Evolutionary conservation across 2,797 vertebrate species (phyloP), one percentile per base, ranked within the genome.

Genomic region (Erpetoichthys calabaricus): DNA sequence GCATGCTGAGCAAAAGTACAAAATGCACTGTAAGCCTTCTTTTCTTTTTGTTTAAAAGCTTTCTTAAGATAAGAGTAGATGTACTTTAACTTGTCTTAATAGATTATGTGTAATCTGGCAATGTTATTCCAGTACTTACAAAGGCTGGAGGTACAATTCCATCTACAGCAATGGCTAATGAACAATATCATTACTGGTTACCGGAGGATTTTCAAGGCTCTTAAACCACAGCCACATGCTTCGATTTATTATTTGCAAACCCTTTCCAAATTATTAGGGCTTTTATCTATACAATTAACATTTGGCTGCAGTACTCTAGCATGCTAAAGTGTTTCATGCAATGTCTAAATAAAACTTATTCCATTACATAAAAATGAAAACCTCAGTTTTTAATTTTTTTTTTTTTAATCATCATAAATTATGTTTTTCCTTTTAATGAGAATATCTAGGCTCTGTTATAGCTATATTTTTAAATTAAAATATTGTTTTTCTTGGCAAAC

Each of bases 121-220:
- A 47, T 47, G 5, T 49, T 49, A 7, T 49, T 49, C 47, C 47
- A 49, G n/a, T 49, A 49, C n/a, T n/a, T 49, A 49, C 7, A 49
- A 49, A 7, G 7, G 7, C n/a, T 7, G 47, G 4, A 49, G 47
- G 47, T n/a, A 49, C 7, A 7, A 49, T 49, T 49, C 47, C 7
- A 49, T n/a, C 47, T 49, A 49, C n/a, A 49, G n/a, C n/a, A 7
- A n/a, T n/a, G n/a, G 47, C n/a, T 49, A 49, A 49, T 49, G 47
- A 49, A 49, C 1, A 7, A 5, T 49, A 49, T 49, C 7, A 49
- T 49, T 49, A 49, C n/a, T 49, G 47, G 47, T 7, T 49, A 49
- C 47, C 47, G n/a, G n/a, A 3, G 5, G 7, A n/a, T 49, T 49
- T 49, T 4, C n/a, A 49, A 49, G n/a, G 47, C 4, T 7, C 7